Percentiles rank a stretch among this genome's conserved stretches.
These are phyloP conservation scores for Camponotus floridanus DNA, from an alignment of 1,140 invertebrate genomes.

Conservation along the genomic window DNA sequence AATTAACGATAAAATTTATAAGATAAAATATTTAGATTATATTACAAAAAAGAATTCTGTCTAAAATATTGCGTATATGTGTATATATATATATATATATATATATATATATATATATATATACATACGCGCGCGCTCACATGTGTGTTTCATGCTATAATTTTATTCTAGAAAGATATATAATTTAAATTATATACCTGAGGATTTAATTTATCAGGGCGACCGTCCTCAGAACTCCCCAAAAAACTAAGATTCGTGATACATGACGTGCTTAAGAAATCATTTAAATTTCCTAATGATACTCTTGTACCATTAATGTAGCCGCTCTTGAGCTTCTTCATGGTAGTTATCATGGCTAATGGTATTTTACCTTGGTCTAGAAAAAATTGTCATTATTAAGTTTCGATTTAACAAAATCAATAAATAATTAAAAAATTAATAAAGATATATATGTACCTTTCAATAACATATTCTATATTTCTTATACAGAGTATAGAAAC, in stretches of 20 bases:
- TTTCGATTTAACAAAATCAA: not conserved
- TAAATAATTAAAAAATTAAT: not conserved
- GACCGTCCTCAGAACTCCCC: slow-evolving; percentile 95
- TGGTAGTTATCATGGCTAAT: slow-evolving; percentile 97
- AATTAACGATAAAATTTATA: not conserved
- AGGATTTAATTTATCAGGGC: slow-evolving; percentile 90
- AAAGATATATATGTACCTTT: not conserved
- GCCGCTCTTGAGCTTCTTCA: slow-evolving; percentile 99
- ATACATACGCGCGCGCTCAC: no score
- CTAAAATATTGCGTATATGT: no score
- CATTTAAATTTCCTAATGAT: slow-evolving; percentile 95
- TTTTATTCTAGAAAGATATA: not conserved
- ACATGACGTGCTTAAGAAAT: slow-evolving; percentile 98
- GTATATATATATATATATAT: no score
- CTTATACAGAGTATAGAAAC: not conserved
- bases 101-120: no score
- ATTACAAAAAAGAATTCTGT: no score
- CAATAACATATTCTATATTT: not conserved
- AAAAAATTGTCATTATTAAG: slow-evolving; percentile 77
- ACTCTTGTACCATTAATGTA: slow-evolving; percentile 99
- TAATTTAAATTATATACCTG: slow-evolving; percentile 77
- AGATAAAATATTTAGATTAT: not conserved
- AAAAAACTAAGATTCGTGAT: slow-evolving; percentile 98
- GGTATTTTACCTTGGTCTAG: slow-evolving; percentile 97
- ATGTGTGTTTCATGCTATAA: not conserved